phyloP scores from a whole-genome alignment of 2,113 vertebrate genomes.

The Bos javanicus region DNA sequence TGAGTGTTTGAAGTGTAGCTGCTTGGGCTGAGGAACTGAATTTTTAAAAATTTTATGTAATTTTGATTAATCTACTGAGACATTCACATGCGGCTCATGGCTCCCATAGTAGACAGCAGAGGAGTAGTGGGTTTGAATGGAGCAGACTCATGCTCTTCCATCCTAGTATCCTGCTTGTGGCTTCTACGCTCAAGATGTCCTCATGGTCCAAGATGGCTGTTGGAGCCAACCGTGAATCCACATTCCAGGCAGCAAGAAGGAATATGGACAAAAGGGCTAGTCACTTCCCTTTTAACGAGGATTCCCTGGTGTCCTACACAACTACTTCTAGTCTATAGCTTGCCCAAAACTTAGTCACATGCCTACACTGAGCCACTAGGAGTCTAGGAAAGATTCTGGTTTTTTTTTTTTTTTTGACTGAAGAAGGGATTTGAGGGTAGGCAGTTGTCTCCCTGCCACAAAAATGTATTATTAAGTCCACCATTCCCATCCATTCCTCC shows the following conservation, averaged over 20 bases:
- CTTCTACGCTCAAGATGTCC: not conserved
- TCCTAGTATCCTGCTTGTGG: not conserved
- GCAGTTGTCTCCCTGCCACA: not conserved
- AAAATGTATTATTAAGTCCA: not conserved
- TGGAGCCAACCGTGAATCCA: not conserved
- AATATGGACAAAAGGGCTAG: not conserved
- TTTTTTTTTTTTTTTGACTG: not conserved
- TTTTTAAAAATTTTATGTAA: not conserved
- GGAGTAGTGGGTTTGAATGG: no score
- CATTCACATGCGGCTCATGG: not conserved
- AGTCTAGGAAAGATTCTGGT: not conserved
- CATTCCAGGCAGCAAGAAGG: not conserved
- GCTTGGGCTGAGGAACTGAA: not conserved
- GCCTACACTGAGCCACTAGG: not conserved
- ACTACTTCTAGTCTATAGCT: not conserved
- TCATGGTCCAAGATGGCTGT: not conserved
- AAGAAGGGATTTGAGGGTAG: not conserved
- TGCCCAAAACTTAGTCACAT: not conserved
- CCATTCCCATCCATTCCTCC: not conserved
- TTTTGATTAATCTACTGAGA: conserved; percentile 2
- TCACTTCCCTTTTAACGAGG: not conserved
- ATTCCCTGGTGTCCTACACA: not conserved
- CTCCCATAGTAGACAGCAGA: not conserved
- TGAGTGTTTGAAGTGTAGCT: not conserved
- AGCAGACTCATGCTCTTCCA: not conserved